phyloP scores from a whole-genome alignment of 2,888 invertebrate genomes.

The Amphipoea oculea region DNA sequence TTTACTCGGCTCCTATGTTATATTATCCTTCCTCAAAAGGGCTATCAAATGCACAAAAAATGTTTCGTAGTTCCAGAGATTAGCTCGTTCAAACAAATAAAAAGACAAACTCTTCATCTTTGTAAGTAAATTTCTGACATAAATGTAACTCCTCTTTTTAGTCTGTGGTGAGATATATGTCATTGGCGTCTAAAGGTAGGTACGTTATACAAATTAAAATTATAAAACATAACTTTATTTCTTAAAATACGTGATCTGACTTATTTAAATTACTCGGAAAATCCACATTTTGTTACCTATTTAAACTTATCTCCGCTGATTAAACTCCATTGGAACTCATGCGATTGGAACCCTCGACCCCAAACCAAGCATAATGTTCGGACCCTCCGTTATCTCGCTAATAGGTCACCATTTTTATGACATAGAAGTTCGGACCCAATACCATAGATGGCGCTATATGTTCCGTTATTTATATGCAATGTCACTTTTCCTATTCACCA shows the following conservation, averaged over 20 bases:
- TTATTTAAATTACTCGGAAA: not conserved
- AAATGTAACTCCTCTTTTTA: too few species aligned
- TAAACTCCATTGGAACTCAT: not conserved
- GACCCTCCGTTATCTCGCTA: not conserved
- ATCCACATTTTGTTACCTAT: not conserved
- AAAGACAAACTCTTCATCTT: too few species aligned
- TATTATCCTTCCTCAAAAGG: too few species aligned
- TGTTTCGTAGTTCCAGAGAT: too few species aligned
- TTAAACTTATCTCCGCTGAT: not conserved
- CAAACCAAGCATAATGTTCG: not conserved
- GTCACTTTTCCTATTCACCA: not conserved
- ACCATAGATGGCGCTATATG: slow-evolving; percentile 49
- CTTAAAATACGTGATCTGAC: not conserved
- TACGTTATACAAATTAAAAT: not conserved
- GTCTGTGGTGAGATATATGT: too few species aligned
- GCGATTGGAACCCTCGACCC: slow-evolving; percentile 4
- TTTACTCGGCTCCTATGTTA: too few species aligned
- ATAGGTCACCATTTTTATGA: slow-evolving; percentile 15
- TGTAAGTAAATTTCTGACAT: too few species aligned
- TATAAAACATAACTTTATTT: not conserved
- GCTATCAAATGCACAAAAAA: too few species aligned
- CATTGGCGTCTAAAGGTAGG: too few species aligned
- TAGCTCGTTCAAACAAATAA: too few species aligned
- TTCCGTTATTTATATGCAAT: not conserved
- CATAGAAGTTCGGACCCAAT: slow-evolving; percentile 5